These are phyloP conservation scores for Yponomeuta malinellus DNA, from an alignment of 2,888 invertebrate species.

Conservation along the genomic window DNA sequence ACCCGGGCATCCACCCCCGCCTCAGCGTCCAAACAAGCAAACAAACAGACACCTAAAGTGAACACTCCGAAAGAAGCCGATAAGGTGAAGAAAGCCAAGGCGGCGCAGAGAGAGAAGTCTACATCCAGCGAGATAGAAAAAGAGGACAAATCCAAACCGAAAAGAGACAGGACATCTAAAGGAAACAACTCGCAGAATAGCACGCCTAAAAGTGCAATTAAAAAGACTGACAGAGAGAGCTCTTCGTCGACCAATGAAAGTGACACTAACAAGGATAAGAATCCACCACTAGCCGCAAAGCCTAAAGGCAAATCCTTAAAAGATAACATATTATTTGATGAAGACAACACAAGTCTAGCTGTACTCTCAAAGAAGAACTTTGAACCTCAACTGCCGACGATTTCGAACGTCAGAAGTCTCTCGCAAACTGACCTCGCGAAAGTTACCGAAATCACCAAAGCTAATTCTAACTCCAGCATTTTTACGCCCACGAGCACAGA, in stretches of 20 bases:
- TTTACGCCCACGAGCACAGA: conserved; percentile 49
- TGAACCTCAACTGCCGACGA: conserved; percentile 44
- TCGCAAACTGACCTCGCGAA: conserved; percentile 19
- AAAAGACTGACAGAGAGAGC: conserved; percentile 28
- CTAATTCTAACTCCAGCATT: conserved; percentile 38
- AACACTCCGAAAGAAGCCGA: conserved; percentile 25
- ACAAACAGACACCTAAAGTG: conserved; percentile 24
- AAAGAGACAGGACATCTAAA: conserved; percentile 4
- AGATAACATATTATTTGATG: conserved; percentile 35
- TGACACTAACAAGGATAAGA: conserved; percentile 23
- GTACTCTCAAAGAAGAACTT: conserved; percentile 39
- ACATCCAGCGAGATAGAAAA: conserved; percentile 26
- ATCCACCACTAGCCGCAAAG: neutral
- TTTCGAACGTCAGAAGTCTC: conserved; percentile 52
- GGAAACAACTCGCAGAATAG: conserved; percentile 22
- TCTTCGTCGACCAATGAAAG: conserved; percentile 24
- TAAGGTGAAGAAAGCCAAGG: conserved; percentile 11
- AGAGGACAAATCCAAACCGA: conserved; percentile 28
- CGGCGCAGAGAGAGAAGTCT: conserved; percentile 19
- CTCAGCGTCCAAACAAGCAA: conserved; percentile 21
- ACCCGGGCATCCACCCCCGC: conserved; percentile 9
- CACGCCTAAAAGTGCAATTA: conserved; percentile 25
- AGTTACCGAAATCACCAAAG: conserved; percentile 9
- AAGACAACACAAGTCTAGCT: conserved; percentile 51
- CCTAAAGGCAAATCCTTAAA: conserved; percentile 29